A percentile compares a stretch with the other conserved stretches of the same genome.
phyloP scores from a whole-genome alignment of 2,797 vertebrate species.

The Ispidina picta region DNA sequence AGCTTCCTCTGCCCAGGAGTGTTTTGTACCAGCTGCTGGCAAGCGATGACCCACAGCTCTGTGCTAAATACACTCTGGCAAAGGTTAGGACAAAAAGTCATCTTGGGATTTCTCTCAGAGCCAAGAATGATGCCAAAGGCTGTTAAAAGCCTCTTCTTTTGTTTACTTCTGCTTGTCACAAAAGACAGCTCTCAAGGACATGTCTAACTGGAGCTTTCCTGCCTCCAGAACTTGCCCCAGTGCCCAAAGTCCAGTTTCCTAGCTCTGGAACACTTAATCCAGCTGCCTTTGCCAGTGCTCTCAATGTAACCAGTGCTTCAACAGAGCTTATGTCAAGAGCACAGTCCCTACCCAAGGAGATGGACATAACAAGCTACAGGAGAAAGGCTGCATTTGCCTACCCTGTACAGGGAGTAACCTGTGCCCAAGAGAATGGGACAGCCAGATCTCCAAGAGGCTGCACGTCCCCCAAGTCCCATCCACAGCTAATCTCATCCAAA shows the following conservation, averaged over 20 bases:
- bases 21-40: slow-evolving; percentile 14
- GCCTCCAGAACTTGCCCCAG: neutral
- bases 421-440: neutral
- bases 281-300: rapidly evolving
- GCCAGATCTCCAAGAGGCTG: neutral
- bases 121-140: slow-evolving; percentile 27
- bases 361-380: neutral
- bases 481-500: neutral
- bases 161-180: neutral
- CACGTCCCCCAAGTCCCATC: neutral
- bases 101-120: neutral
- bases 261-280: rapidly evolving
- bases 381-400: neutral
- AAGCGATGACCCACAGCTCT: neutral
- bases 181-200: neutral
- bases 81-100: neutral
- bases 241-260: rapidly evolving
- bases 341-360: neutral
- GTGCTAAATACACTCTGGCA: neutral
- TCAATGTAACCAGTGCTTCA: neutral
- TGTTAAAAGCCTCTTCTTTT: neutral
- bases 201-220: neutral
- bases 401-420: neutral
- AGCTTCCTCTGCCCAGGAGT: neutral
- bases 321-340: neutral